Percentiles rank a stretch among this genome's conserved stretches.
Evolutionary conservation across 2,888 invertebrate species (phyloP).

Genomic region (Nycteola revayana): DNA sequence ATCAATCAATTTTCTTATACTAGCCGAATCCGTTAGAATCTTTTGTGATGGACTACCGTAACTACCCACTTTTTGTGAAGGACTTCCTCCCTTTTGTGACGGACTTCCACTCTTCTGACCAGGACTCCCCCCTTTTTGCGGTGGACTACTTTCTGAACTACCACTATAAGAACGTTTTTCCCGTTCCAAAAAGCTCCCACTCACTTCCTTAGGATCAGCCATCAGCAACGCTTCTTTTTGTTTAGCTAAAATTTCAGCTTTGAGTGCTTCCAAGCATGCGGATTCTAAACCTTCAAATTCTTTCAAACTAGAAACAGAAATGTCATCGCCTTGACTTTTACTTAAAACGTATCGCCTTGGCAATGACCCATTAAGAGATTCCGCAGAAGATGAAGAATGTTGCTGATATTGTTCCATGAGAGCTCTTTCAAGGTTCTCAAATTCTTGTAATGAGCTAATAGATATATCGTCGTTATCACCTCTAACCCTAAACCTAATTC

Average conservation of each 20-base stretch:
- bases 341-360: constrained; percentile 87
- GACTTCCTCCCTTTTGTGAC: constrained; percentile 73
- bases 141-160: constrained; percentile 83
- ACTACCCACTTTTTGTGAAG: constrained; percentile 72
- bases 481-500: constrained; percentile 91
- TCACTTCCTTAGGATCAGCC: constrained; percentile 80
- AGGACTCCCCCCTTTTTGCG: constrained; percentile 75
- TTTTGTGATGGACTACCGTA: constrained; percentile 73
- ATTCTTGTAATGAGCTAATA: constrained; percentile 95
- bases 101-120: constrained; percentile 72
- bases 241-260: constrained; percentile 90
- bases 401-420: constrained; percentile 90
- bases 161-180: constrained; percentile 79
- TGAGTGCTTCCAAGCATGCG: constrained; percentile 92
- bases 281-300: constrained; percentile 96
- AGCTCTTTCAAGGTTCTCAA: constrained; percentile 94
- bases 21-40: constrained; percentile 70
- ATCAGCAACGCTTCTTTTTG: constrained; percentile 91
- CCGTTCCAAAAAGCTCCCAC: constrained; percentile 72
- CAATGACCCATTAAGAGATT: constrained; percentile 91
- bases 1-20: constrained; percentile 73
- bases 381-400: constrained; percentile 90
- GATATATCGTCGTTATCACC: constrained; percentile 96
- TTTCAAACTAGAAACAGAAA: constrained; percentile 92
- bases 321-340: constrained; percentile 91